Evolutionary conservation across 2,113 vertebrate species (phyloP).

Genomic region (Danionella cerebrum): DNA sequence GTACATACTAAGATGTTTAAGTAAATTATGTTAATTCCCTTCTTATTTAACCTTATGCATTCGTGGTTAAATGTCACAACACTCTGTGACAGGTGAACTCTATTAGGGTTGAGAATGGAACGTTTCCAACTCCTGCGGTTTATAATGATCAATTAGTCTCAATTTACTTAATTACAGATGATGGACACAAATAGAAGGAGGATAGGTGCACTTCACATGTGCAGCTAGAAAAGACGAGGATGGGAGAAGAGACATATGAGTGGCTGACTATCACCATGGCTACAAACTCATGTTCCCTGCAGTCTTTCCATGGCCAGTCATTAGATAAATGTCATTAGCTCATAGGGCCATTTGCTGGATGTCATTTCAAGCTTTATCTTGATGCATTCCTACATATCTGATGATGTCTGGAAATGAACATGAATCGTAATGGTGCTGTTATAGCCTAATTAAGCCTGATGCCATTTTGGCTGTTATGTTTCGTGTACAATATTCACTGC

Average conservation of each 20-base stretch:
- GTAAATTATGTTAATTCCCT: neutral
- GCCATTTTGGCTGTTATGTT: neutral
- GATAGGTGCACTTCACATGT: neutral
- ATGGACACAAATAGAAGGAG: constrained; percentile 32
- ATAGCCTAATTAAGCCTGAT: neutral
- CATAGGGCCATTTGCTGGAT: constrained; percentile 7
- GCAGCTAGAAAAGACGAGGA: neutral
- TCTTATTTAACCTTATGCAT: neutral
- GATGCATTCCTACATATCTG: neutral
- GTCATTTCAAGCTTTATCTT: neutral
- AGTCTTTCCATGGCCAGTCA: constrained; percentile 2
- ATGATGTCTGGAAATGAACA: neutral
- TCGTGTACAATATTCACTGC: neutral
- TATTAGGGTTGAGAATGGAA: constrained; percentile 6
- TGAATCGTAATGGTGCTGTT: neutral
- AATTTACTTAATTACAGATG: constrained; percentile 54
- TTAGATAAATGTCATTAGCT: constrained; percentile 14
- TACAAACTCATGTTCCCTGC: constrained; percentile 16
- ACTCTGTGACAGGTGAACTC: neutral
- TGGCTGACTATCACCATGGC: constrained; percentile 7
- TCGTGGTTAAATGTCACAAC: neutral
- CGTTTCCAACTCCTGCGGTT: constrained; percentile 48
- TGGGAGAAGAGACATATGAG: constrained; percentile 2
- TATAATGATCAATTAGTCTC: constrained; percentile 57
- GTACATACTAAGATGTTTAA: neutral